Conservation (phyloP, 2,888 invertebrate genomes). For the Candidula unifasciata region DNA sequence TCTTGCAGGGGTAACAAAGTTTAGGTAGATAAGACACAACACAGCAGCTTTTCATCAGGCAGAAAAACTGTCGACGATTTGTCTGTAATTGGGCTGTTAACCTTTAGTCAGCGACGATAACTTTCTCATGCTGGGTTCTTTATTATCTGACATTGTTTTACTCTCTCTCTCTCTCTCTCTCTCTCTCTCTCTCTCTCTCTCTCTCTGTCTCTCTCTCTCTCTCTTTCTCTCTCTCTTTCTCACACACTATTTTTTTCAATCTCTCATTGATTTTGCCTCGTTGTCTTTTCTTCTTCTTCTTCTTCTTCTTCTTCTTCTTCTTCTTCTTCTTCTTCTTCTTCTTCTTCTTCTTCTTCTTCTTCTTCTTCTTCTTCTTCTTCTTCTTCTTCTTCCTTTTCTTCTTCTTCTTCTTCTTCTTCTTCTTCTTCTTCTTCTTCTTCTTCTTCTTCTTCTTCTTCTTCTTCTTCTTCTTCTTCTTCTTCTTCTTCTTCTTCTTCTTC, state of each 20-base stretch:
- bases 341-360: slow-evolving; percentile 14
- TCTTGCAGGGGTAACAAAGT: no score
- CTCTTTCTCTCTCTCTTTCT: no score
- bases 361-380: slow-evolving; percentile 11
- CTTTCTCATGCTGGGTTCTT: background rate
- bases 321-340: background rate
- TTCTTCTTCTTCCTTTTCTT: slow-evolving; percentile 16
- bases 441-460: slow-evolving; percentile 17
- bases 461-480: slow-evolving; percentile 4
- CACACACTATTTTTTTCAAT: no score
- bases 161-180: no score
- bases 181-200: no score
- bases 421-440: slow-evolving; percentile 15
- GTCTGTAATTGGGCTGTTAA: background rate
- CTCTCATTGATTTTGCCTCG: no score
- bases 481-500: background rate
- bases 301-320: background rate
- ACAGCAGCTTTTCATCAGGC: no score
- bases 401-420: slow-evolving; percentile 18
- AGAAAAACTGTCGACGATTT: no score
- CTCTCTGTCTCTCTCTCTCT: no score
- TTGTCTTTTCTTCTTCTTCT: no score
- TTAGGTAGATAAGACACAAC: no score
- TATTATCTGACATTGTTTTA: no score
- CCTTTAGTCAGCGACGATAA: background rate